Conservation (phyloP, 2,888 invertebrate genomes). For the Tetragnatha montana region DNA sequence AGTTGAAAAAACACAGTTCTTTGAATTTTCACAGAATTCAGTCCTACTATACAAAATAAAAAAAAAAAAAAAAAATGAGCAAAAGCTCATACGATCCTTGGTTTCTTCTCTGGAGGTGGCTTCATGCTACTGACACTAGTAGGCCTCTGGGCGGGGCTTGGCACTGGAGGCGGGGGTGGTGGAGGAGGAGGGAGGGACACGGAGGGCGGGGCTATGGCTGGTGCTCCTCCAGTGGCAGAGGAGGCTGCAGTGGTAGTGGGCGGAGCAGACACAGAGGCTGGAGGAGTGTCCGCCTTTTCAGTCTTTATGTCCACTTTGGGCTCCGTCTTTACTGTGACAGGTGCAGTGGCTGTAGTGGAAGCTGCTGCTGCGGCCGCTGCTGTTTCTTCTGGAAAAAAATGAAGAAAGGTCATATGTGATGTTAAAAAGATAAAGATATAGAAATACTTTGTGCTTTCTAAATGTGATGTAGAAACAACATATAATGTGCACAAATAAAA, state of each 20-base stretch:
- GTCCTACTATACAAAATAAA: no score
- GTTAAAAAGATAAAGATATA: no score
- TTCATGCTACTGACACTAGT: conserved; percentile 58
- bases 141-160: neutral
- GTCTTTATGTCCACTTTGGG: conserved; percentile 53
- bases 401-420: no score
- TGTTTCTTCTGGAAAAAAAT: conserved; percentile 45
- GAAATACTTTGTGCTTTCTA: no score
- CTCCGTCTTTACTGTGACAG: conserved; percentile 37
- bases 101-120: conserved; percentile 71
- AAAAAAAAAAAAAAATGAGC: no score
- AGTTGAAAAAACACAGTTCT: no score
- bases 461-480: no score
- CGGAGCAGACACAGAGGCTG: conserved; percentile 20
- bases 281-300: conserved; percentile 55
- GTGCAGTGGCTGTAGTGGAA: neutral
- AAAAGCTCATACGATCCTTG: conserved; percentile 59
- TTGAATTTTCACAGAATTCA: no score
- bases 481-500: no score
- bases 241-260: conserved; percentile 16
- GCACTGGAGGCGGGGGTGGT: conserved; percentile 18
- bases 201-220: conserved; percentile 21
- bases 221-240: conserved; percentile 23
- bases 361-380: neutral
- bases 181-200: conserved; percentile 48